Conservation (phyloP, 2,113 vertebrate species). For the Chiloscyllium plagiosum region DNA sequence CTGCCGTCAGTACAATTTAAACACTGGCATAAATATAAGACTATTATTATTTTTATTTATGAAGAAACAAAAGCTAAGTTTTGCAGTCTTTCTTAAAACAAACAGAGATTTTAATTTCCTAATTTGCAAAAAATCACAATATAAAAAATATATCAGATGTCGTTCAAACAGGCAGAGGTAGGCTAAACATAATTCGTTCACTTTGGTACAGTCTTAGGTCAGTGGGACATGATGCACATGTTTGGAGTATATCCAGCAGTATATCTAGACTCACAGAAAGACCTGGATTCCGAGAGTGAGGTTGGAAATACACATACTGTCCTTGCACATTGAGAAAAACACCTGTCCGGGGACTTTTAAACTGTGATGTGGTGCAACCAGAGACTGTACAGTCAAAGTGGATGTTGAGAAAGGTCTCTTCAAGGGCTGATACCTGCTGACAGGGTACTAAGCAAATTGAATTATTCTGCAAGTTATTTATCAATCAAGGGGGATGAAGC, state of each 20-base stretch:
- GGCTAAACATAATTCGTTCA: neutral
- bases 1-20: neutral
- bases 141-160: neutral
- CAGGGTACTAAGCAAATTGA: neutral
- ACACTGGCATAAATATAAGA: neutral
- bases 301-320: neutral
- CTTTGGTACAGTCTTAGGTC: neutral
- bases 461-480: neutral
- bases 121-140: neutral
- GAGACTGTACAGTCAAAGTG: neutral
- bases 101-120: neutral
- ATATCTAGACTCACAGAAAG: neutral
- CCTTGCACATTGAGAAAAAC: neutral
- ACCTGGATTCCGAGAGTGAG: neutral
- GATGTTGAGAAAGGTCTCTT: neutral
- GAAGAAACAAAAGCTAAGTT: neutral
- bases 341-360: neutral
- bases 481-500: neutral
- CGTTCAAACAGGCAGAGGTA: neutral
- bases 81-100: neutral
- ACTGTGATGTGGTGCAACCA: neutral
- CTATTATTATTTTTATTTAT: neutral
- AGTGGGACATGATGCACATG: neutral
- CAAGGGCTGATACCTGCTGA: neutral
- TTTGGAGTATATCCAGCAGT: neutral